Conservation (phyloP, 2,797 vertebrate genomes). For the Zalophus californianus region DNA sequence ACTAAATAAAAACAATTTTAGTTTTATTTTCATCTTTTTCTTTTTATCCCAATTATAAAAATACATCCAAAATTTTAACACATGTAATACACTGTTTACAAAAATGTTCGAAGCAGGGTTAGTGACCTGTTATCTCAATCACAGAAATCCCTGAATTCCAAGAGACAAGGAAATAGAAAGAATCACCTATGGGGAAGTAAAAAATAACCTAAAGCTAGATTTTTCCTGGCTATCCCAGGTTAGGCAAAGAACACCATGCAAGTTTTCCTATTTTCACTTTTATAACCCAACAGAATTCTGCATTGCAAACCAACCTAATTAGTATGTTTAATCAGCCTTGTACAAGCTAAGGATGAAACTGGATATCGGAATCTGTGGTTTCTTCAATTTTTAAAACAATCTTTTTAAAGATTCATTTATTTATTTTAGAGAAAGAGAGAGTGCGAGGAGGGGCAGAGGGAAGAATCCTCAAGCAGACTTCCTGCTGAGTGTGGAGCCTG, state of each 20-base stretch:
- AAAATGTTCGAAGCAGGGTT: not conserved
- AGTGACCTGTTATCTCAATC: not conserved
- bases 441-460: not conserved
- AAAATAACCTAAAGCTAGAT: not conserved
- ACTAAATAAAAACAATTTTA: slow-evolving; percentile 23
- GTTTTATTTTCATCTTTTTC: slow-evolving; percentile 25
- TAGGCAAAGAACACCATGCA: not conserved
- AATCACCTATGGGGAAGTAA: not conserved
- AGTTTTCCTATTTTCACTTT: slow-evolving; percentile 44
- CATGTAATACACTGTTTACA: not conserved
- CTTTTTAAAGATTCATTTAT: not conserved
- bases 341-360: not conserved
- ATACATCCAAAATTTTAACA: slow-evolving; percentile 24
- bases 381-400: not conserved
- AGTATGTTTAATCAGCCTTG: not conserved
- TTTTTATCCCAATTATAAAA: slow-evolving; percentile 42
- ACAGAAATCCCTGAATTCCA: slow-evolving; percentile 8
- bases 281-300: slow-evolving; percentile 18
- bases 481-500: not conserved
- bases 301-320: not conserved
- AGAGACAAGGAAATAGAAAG: not conserved
- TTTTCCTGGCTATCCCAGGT: not conserved
- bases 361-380: not conserved
- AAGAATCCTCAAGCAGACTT: not conserved
- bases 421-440: not conserved